A percentile compares a stretch with the other conserved stretches of the same genome.
Evolutionary conservation across 2,797 vertebrate species (phyloP).

Genomic region (Chaenodraco wilsoni): DNA sequence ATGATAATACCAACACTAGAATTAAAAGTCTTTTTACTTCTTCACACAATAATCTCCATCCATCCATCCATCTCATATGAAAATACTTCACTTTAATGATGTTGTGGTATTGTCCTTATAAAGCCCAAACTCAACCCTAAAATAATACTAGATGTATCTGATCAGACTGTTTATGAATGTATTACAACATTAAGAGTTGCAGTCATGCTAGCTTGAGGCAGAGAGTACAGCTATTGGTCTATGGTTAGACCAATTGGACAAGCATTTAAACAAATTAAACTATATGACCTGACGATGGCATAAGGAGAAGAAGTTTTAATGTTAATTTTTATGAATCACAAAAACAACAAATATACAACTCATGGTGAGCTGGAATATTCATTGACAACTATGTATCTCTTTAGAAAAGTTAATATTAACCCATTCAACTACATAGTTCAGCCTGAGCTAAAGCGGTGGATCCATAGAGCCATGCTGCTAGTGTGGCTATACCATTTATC

Average conservation of each 20-base stretch:
- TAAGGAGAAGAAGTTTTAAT: not conserved
- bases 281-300: not conserved
- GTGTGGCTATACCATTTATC: not conserved
- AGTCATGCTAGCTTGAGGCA: not conserved
- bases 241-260: too few relatives aligned
- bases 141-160: not conserved
- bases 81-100: slow-evolving; percentile 1
- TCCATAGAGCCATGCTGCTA: not conserved
- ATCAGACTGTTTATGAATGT: not conserved
- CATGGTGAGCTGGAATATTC: too few relatives aligned
- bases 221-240: too few relatives aligned
- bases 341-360: too few relatives aligned
- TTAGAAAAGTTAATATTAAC: too few relatives aligned
- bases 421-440: not conserved
- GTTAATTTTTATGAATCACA: too few relatives aligned
- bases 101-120: not conserved
- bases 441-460: not conserved
- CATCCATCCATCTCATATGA: not conserved
- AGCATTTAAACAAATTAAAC: not conserved
- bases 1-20: not conserved
- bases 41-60: not conserved
- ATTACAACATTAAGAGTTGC: not conserved
- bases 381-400: too few relatives aligned
- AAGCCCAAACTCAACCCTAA: not conserved
- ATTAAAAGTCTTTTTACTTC: not conserved